A percentile compares a stretch with the other conserved stretches of the same genome.
These are phyloP conservation scores for Trematocara stigmaticum DNA, from an alignment of 2,113 vertebrate genomes.

Conservation along the genomic window DNA sequence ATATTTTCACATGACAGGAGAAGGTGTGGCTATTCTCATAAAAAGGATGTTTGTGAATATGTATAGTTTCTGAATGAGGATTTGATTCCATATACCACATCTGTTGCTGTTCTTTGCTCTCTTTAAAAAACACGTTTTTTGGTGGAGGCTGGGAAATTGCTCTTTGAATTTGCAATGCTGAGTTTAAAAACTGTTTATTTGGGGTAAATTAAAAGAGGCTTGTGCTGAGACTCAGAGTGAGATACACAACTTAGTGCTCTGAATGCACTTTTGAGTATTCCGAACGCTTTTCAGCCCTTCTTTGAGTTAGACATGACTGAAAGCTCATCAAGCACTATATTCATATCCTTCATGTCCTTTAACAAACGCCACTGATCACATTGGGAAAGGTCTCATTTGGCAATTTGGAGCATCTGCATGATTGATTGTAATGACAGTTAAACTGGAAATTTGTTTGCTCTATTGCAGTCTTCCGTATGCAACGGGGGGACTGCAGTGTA, in stretches of 20 bases:
- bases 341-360: constrained; percentile 34
- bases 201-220: neutral
- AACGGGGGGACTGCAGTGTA: neutral
- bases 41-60: neutral
- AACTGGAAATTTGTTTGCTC: constrained; percentile 23
- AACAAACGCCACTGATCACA: constrained; percentile 53
- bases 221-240: neutral
- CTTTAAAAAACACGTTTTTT: neutral
- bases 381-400: constrained; percentile 48
- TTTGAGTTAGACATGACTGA: constrained; percentile 9
- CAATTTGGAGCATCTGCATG: constrained; percentile 29
- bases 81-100: neutral
- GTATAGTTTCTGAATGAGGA: neutral
- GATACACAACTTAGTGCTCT: neutral
- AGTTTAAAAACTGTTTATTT: constrained; percentile 6
- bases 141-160: neutral
- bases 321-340: constrained; percentile 26
- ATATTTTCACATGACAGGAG: neutral
- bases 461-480: neutral
- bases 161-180: neutral
- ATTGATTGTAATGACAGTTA: constrained; percentile 43
- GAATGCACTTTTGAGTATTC: neutral
- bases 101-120: constrained; percentile 10
- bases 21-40: neutral
- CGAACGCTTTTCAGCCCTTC: neutral